Evolutionary conservation across 1,140 invertebrate genomes (phyloP).

Genomic region (Pseudobourletiella spinata): DNA sequence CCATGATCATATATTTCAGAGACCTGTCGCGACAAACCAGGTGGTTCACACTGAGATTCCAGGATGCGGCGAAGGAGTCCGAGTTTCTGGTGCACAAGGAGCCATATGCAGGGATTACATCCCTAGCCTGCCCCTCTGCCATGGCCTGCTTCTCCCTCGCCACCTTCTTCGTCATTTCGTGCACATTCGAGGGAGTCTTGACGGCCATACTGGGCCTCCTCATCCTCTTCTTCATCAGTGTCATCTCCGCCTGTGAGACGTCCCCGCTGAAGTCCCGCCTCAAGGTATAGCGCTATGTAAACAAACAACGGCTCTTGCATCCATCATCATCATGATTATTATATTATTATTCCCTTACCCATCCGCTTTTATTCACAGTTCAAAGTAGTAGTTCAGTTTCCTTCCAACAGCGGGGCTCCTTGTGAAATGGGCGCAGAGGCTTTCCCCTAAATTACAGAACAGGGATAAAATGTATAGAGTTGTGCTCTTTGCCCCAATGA

Average conservation of each 20-base stretch:
- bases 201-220: conserved; percentile 19
- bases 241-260: conserved; percentile 27
- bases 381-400: not conserved
- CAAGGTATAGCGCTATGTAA: too few species aligned
- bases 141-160: conserved; percentile 34
- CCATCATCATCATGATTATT: too few species aligned
- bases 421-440: too few species aligned
- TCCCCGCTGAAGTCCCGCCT: conserved; percentile 25
- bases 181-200: conserved; percentile 27
- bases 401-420: too few species aligned
- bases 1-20: too few species aligned
- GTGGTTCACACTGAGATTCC: conserved; percentile 56
- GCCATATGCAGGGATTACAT: conserved; percentile 41
- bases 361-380: too few species aligned
- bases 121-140: conserved; percentile 29
- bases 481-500: too few species aligned
- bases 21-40: conserved; percentile 59
- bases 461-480: too few species aligned
- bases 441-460: too few species aligned
- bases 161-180: conserved; percentile 36
- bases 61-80: conserved; percentile 52
- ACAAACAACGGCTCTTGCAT: too few species aligned
- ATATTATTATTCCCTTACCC: too few species aligned
- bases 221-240: conserved; percentile 25
- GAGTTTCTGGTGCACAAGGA: conserved; percentile 56